A percentile compares a stretch with the other conserved stretches of the same genome.
phyloP scores from a whole-genome alignment of 2,797 vertebrate species.

The Chelidonichthys spinosus region DNA sequence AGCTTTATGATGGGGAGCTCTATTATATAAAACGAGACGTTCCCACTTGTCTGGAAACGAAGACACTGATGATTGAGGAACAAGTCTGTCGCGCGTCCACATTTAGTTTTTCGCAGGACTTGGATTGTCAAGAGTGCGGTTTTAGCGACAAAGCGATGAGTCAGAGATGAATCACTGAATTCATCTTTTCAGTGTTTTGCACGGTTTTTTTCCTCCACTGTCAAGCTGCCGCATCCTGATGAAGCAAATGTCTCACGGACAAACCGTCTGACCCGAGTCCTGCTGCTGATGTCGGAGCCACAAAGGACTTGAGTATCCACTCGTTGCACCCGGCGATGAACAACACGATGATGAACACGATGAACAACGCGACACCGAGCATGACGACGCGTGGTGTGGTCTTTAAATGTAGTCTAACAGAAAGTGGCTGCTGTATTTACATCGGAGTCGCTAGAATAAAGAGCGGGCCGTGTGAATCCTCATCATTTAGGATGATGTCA shows the following conservation, averaged over 20 bases:
- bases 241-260: constrained; percentile 16
- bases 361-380: constrained; percentile 42
- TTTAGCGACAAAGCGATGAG: constrained; percentile 14
- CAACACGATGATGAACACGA: constrained; percentile 48
- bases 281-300: constrained; percentile 17
- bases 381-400: constrained; percentile 58
- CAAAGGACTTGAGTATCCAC: constrained; percentile 48
- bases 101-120: background rate
- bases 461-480: constrained; percentile 52
- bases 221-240: background rate
- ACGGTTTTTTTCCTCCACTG: background rate
- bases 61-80: constrained; percentile 13
- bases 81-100: background rate
- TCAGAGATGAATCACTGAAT: background rate
- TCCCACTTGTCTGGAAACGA: constrained; percentile 2
- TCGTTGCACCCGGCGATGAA: constrained; percentile 39
- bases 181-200: background rate
- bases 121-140: background rate
- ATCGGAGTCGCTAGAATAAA: constrained; percentile 37
- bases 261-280: constrained; percentile 27
- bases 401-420: constrained; percentile 48
- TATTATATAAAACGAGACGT: constrained; percentile 9
- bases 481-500: constrained; percentile 42
- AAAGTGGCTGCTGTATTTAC: constrained; percentile 41
- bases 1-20: constrained; percentile 49